Evolutionary conservation across 2,888 invertebrate genomes (phyloP).

Genomic region (Ditula angustiorana): DNA sequence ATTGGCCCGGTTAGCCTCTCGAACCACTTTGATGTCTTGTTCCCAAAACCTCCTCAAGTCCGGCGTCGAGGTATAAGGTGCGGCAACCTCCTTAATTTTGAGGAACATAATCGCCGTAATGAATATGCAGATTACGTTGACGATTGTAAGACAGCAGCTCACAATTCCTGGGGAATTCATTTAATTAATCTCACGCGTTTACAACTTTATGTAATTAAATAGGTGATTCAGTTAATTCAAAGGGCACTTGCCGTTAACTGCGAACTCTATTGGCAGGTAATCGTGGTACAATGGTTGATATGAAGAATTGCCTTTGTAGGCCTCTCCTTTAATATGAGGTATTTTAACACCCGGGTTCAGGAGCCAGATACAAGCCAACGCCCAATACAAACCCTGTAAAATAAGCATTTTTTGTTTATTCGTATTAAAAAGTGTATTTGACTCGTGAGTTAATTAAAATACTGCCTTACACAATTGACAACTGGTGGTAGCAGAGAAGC

Average conservation of each 20-base stretch:
- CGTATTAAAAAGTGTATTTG: not conserved
- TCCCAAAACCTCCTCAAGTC: constrained; percentile 92
- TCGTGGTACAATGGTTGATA: constrained; percentile 89
- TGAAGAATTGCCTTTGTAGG: constrained; percentile 86
- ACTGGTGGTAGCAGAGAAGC: constrained; percentile 94
- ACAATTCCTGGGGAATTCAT: constrained; percentile 84
- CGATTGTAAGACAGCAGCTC: constrained; percentile 91
- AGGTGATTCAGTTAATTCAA: not conserved
- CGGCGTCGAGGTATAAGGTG: constrained; percentile 91
- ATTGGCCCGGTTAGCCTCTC: constrained; percentile 88
- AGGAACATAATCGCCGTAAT: constrained; percentile 92
- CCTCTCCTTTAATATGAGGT: constrained; percentile 89
- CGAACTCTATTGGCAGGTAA: constrained; percentile 91
- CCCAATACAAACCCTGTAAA: constrained; percentile 89
- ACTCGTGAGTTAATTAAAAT: not conserved
- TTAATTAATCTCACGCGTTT: constrained; percentile 9
- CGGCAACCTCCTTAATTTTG: constrained; percentile 94
- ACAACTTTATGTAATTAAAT: constrained; percentile 8
- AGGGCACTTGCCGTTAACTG: constrained; percentile 86
- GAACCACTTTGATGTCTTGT: constrained; percentile 90
- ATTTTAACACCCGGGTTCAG: constrained; percentile 88
- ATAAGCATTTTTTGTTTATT: not conserved
- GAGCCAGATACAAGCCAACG: constrained; percentile 89
- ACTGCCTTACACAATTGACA: constrained; percentile 90
- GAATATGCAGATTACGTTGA: constrained; percentile 94